Conservation (phyloP, 53 echinoderm and acorn worm genomes). For the Holothuria leucospilota region DNA sequence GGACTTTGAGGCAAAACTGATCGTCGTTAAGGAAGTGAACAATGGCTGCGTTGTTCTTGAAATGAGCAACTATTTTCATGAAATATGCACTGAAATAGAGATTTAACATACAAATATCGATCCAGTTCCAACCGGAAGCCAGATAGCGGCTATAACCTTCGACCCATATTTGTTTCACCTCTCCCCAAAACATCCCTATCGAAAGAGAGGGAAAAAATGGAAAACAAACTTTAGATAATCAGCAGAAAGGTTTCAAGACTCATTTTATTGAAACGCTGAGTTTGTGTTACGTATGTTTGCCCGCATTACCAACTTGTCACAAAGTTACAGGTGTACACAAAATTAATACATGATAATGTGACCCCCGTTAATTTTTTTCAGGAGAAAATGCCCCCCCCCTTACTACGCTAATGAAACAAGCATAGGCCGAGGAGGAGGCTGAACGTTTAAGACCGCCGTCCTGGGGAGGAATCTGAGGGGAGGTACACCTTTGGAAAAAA, state of each 20-base stretch:
- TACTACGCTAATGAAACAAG: too few species aligned
- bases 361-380: too few species aligned
- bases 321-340: too few species aligned
- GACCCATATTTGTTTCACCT: conserved; percentile 93
- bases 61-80: conserved; percentile 66
- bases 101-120: conserved; percentile 95
- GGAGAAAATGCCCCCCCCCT: too few species aligned
- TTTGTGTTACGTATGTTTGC: too few species aligned
- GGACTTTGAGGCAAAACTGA: conserved; percentile 35
- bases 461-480: too few species aligned
- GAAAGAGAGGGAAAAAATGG: not conserved
- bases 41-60: conserved; percentile 56
- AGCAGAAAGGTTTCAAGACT: not conserved
- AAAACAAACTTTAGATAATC: not conserved
- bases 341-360: too few species aligned
- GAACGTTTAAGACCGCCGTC: too few species aligned
- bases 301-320: too few species aligned
- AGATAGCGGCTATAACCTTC: conserved; percentile 84
- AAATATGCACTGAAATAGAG: conserved; percentile 82
- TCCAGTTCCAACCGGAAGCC: conserved; percentile 92
- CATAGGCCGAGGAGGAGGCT: too few species aligned
- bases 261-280: too few species aligned
- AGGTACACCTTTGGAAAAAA: too few species aligned
- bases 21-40: conserved; percentile 52
- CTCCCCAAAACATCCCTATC: conserved; percentile 95